These are phyloP conservation scores for Athalia cordata DNA, from an alignment of 2,888 invertebrate genomes.

Conservation along the genomic window DNA sequence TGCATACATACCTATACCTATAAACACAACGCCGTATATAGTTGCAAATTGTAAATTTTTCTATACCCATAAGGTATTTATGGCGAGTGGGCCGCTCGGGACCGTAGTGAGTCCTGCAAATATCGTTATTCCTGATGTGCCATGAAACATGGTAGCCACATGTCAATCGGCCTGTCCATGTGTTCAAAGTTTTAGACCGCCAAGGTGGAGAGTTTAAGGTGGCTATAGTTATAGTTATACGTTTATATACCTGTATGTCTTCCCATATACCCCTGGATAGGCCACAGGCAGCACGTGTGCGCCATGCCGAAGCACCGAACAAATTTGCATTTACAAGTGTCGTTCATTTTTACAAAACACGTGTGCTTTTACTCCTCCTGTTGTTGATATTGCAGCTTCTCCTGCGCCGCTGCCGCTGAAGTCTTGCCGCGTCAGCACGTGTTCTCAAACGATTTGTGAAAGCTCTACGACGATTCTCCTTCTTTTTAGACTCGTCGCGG, in stretches of 20 bases:
- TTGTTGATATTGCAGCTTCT: neutral
- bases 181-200: constrained; percentile 11
- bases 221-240: neutral
- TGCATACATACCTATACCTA: constrained; percentile 3
- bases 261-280: neutral
- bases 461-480: neutral
- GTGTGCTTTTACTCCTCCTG: neutral
- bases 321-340: constrained; percentile 40
- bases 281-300: constrained; percentile 21
- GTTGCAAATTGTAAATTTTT: too few relatives aligned
- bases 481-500: constrained; percentile 3
- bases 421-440: constrained; percentile 3
- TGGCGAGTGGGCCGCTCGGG: neutral
- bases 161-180: constrained; percentile 25
- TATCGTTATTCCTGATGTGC: constrained; percentile 2
- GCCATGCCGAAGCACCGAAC: constrained; percentile 35
- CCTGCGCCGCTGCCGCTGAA: neutral
- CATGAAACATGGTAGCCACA: constrained; percentile 33
- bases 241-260: constrained; percentile 29
- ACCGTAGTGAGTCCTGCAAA: constrained; percentile 30
- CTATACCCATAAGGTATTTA: neutral
- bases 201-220: constrained; percentile 14
- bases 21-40: constrained; percentile 15
- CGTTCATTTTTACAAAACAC: constrained; percentile 23
- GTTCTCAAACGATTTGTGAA: constrained; percentile 15